Evolutionary conservation across 2,113 vertebrate species (phyloP), one percentile per base, ranked within the genome.

Genomic region (Engraulis encrasicolus): DNA sequence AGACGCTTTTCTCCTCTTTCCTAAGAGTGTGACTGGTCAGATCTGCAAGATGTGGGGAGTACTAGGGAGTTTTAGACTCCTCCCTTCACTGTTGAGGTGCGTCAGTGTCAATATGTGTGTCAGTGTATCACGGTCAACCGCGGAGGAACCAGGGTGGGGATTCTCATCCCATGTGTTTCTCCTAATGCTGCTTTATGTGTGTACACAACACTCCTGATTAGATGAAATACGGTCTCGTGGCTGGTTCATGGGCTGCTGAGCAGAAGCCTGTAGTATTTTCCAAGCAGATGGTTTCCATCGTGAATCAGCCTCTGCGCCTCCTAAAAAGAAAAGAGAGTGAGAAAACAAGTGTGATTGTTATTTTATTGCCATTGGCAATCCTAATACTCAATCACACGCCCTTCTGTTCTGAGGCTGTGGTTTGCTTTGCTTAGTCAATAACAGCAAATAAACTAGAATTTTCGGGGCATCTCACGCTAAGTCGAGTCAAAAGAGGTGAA

Each of bases 261-360:
- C 66, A 74, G 66, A 34, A 74, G 15, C 23, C 17, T 74, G 66
- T n/a, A n/a, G n/a, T 17, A 34, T 74, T 74, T 74, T 74, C 27
- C 66, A 74, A 34, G 23, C 66, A 74, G 66, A 74, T 74, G 66
- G 27, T 74, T 74, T 74, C 66, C 66, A 74, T 74, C 17, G 66
- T 34, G 66, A 15, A 34, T 15, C 61, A 71, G 61, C 66, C n/a
- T 74, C 66, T 17, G 66, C 3, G 27, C 66, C 66, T 74, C 66
- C 66, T 74, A 52, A 6, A 3, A 58, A n/a, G n/a, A 7, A 58
- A 23, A 58, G 20, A 3, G 54, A n/a, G 20, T 15, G 66, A 3
- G 2, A 74, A 74, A 14, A 71, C 31, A 23, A 61, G n/a, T 14
- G 34, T 34, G 0, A 74, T 15, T 1, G 31, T 74, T 5, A 34